phyloP scores from a whole-genome alignment of 2,888 invertebrate species.

The Rosalia funebris region DNA sequence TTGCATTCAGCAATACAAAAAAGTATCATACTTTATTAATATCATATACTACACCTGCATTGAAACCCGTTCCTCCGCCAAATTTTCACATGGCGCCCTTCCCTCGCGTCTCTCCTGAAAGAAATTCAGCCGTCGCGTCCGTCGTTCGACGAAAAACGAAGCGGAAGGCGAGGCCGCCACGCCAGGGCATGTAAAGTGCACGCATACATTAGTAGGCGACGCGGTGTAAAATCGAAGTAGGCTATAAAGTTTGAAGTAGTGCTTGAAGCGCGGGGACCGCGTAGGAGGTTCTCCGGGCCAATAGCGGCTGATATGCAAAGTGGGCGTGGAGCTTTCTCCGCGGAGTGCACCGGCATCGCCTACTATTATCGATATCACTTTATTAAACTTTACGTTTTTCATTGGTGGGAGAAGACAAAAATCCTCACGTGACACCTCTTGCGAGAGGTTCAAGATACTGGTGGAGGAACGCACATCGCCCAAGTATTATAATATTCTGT shows the following conservation, averaged over 20 bases:
- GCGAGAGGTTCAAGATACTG: no score
- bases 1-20: no score
- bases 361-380: constrained; percentile 52
- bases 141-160: background rate
- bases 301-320: constrained; percentile 61
- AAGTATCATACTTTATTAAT: no score
- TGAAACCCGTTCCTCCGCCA: constrained; percentile 3
- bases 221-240: constrained; percentile 34
- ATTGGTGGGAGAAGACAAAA: constrained; percentile 43
- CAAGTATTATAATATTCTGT: no score
- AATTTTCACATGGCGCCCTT: background rate
- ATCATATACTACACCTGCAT: no score
- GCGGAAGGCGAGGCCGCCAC: background rate
- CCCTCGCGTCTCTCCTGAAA: background rate
- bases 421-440: no score
- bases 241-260: constrained; percentile 36
- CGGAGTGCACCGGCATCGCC: constrained; percentile 45
- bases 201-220: constrained; percentile 23
- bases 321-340: constrained; percentile 59
- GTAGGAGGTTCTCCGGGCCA: constrained; percentile 57
- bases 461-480: no score
- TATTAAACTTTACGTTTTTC: constrained; percentile 45
- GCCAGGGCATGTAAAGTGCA: constrained; percentile 6
- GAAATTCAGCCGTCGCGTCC: background rate
- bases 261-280: constrained; percentile 35